Evolutionary conservation across 2,888 invertebrate species (phyloP).

Genomic region (Corythucha ciliata): DNA sequence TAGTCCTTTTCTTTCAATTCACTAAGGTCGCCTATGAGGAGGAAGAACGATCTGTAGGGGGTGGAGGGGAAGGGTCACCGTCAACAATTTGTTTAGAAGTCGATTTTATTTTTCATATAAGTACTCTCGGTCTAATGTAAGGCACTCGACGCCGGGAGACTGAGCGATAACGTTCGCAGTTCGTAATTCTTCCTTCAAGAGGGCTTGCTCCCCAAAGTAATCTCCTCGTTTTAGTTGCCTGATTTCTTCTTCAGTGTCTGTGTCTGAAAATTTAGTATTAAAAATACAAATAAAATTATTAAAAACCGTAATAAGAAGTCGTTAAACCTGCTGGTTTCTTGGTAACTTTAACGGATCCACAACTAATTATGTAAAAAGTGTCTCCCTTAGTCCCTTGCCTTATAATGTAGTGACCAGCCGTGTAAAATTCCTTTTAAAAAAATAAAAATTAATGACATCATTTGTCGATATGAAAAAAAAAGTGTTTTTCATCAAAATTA

Average conservation of each 20-base stretch:
- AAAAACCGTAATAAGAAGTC: background rate
- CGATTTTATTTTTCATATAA: constrained; percentile 31
- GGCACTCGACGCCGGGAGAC: constrained; percentile 53
- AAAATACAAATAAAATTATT: background rate
- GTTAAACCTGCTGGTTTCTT: constrained; percentile 44
- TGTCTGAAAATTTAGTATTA: constrained; percentile 14
- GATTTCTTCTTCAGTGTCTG: constrained; percentile 49
- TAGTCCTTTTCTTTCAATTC: constrained; percentile 66
- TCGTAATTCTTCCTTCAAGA: constrained; percentile 55
- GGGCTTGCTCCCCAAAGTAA: constrained; percentile 58
- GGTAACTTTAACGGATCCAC: constrained; percentile 49
- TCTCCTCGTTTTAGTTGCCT: constrained; percentile 50
- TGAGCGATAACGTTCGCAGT: constrained; percentile 60
- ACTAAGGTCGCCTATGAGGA: constrained; percentile 64
- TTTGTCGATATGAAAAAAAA: background rate
- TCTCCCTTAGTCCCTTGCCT: constrained; percentile 56
- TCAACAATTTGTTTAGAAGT: no score
- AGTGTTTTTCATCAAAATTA: constrained; percentile 38
- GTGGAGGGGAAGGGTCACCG: no score
- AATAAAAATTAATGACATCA: constrained; percentile 7
- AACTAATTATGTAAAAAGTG: constrained; percentile 56
- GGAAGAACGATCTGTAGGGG: constrained; percentile 54
- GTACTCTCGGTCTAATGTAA: constrained; percentile 55
- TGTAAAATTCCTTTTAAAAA: constrained; percentile 52
- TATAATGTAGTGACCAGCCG: constrained; percentile 53